Evolutionary conservation across 2,888 invertebrate species (phyloP).

Genomic region (Euphydryas editha): DNA sequence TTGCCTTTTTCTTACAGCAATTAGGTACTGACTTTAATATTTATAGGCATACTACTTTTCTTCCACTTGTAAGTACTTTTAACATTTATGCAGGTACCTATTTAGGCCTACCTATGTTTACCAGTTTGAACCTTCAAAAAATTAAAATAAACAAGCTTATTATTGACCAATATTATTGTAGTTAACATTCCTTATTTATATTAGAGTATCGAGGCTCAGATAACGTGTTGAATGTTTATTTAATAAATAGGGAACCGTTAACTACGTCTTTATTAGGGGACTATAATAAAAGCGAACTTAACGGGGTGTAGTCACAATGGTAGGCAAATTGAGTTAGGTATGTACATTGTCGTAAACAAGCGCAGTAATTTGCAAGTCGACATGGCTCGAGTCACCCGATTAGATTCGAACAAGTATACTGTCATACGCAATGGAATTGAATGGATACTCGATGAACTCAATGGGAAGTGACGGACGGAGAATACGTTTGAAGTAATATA

Average conservation of each 20-base stretch:
- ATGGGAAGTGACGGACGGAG: conserved; percentile 51
- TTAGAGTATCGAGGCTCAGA: neutral
- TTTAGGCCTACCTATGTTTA: neutral
- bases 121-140: too few species aligned
- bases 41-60: neutral
- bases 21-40: neutral
- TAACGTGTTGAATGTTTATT: neutral
- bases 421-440: conserved; percentile 56
- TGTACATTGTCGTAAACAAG: conserved; percentile 59
- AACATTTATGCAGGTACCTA: too few species aligned
- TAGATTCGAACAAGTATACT: conserved; percentile 58
- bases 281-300: conserved; percentile 48
- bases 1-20: conserved; percentile 7
- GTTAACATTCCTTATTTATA: neutral
- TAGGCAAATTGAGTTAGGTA: conserved; percentile 61
- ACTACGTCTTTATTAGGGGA: conserved; percentile 37
- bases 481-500: neutral
- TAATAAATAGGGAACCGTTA: conserved; percentile 26
- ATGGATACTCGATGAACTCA: conserved; percentile 53
- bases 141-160: too few species aligned
- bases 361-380: conserved; percentile 63
- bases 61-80: neutral
- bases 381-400: conserved; percentile 57
- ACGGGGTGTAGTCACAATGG: conserved; percentile 49
- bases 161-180: neutral